Percentiles rank a stretch among this genome's conserved stretches.
Evolutionary conservation across 2,797 vertebrate genomes (phyloP).

Genomic region (Borostomias antarcticus): DNA sequence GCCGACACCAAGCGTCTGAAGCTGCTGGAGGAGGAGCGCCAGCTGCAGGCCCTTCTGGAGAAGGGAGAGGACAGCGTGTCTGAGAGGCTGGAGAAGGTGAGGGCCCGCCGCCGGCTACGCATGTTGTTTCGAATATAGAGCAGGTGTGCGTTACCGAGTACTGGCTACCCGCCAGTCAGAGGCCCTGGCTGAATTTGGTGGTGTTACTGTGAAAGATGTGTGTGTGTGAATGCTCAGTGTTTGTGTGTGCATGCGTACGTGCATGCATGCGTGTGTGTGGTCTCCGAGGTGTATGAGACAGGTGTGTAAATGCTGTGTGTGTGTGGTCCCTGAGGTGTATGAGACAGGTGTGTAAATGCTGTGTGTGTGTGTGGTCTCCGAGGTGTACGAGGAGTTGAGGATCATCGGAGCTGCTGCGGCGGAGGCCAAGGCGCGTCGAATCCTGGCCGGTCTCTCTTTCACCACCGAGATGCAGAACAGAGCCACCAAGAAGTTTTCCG

Average conservation of each 20-base stretch:
- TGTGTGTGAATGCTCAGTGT: no score
- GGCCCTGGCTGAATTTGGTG: no score
- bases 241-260: no score
- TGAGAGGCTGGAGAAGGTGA: constrained; percentile 85
- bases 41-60: constrained; percentile 82
- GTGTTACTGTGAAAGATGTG: no score
- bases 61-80: constrained; percentile 85
- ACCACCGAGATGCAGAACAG: constrained; percentile 92
- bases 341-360: constrained; percentile 48
- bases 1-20: constrained; percentile 87
- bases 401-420: constrained; percentile 86
- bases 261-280: not conserved
- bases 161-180: no score
- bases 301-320: constrained; percentile 43
- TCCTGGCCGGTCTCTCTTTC: constrained; percentile 89
- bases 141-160: no score
- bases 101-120: constrained; percentile 39
- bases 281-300: no score
- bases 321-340: not conserved
- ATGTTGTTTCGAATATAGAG: no score
- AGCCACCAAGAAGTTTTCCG: constrained; percentile 90
- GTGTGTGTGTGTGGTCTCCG: constrained; percentile 5
- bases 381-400: constrained; percentile 91
- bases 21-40: constrained; percentile 85
- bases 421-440: constrained; percentile 88